phyloP scores from a whole-genome alignment of 2,888 invertebrate species.

The Zygaena filipendulae region DNA sequence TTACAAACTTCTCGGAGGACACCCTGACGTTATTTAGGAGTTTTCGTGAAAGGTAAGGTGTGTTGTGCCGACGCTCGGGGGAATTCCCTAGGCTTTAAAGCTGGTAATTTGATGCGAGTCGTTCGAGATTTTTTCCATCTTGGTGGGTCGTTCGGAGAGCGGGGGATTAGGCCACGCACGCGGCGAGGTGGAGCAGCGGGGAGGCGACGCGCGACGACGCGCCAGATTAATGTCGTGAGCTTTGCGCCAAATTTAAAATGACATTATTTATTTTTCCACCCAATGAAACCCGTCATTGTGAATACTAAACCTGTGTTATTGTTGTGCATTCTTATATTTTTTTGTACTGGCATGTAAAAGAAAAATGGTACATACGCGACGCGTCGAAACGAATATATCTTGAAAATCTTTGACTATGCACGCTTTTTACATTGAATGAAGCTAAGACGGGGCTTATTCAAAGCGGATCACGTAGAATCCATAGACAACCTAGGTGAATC shows the following conservation, averaged over 20 bases:
- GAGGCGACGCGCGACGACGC: constrained; percentile 37
- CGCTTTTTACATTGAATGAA: too few relatives aligned
- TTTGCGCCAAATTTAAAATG: constrained; percentile 63
- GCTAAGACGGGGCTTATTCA: too few relatives aligned
- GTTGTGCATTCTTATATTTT: too few relatives aligned
- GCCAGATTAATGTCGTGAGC: constrained; percentile 62
- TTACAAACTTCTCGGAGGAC: constrained; percentile 62
- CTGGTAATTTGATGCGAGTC: constrained; percentile 66
- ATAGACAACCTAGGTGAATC: too few relatives aligned
- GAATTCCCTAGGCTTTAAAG: constrained; percentile 62
- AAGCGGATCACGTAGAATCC: too few relatives aligned
- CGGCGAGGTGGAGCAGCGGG: constrained; percentile 27
- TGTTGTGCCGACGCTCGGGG: constrained; percentile 49
- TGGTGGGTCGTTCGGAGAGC: constrained; percentile 53
- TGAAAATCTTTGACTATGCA: too few relatives aligned
- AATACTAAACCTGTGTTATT: too few relatives aligned
- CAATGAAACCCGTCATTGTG: too few relatives aligned
- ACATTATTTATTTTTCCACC: constrained; percentile 62
- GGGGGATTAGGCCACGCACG: constrained; percentile 60
- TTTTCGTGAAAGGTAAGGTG: constrained; percentile 61
- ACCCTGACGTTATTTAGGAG: constrained; percentile 54
- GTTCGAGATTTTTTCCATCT: constrained; percentile 65
- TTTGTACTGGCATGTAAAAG: too few relatives aligned
- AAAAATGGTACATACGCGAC: too few relatives aligned
- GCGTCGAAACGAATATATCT: too few relatives aligned